These are phyloP conservation scores for Erpetoichthys calabaricus DNA, from an alignment of 2,797 vertebrate genomes.

Conservation along the genomic window DNA sequence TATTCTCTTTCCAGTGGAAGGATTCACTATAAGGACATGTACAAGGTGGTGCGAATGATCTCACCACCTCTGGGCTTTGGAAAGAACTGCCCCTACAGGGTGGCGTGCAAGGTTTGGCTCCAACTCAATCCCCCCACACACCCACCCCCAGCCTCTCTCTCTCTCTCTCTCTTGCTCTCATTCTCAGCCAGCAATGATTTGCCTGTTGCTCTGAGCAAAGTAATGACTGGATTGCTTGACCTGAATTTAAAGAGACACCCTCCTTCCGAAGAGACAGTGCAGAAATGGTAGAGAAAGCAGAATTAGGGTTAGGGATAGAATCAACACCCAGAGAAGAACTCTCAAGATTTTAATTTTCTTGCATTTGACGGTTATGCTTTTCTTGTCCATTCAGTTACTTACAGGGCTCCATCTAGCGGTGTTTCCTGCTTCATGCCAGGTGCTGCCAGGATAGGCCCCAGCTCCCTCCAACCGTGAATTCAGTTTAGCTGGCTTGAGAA, in stretches of 20 bases:
- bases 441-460: too few species aligned
- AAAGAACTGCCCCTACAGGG: conserved; percentile 99
- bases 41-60: conserved; percentile 99
- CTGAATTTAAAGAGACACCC: conserved; percentile 36
- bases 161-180: conserved; percentile 13
- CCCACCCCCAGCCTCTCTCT: conserved; percentile 14
- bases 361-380: too few species aligned
- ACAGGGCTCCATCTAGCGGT: too few species aligned
- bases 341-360: too few species aligned
- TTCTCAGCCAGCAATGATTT: conserved; percentile 12
- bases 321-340: background rate
- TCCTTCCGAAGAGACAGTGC: background rate
- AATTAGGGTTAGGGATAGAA: too few species aligned
- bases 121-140: conserved; percentile 38
- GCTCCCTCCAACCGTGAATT: too few species aligned
- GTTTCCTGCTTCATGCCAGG: too few species aligned
- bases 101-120: conserved; percentile 99
- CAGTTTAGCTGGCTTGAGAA: too few species aligned
- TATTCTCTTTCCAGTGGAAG: conserved; percentile 96
- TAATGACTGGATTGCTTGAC: conserved; percentile 38
- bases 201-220: conserved; percentile 31
- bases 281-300: background rate
- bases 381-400: too few species aligned
- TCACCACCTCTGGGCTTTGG: conserved; percentile 98
- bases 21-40: conserved; percentile 99